Base-by-base conservation (phyloP, 2,888 invertebrate species). In the Plagodis dolabraria region DNA sequence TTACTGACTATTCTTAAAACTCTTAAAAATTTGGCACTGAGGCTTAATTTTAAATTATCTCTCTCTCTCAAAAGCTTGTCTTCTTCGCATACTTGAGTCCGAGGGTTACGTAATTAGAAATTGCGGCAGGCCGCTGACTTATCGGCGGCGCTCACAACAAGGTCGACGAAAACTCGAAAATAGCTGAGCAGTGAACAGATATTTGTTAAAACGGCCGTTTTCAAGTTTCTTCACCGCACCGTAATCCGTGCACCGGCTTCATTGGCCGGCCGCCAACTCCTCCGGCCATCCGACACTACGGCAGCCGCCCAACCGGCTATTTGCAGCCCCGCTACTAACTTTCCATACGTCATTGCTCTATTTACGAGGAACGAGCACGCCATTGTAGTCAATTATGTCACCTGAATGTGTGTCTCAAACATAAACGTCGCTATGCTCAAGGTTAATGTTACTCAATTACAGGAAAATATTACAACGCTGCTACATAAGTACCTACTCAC, bases 161-260 rank as follows among this genome's bases (percentile, higher is more conserved):
- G 92, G 92, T 91, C 92, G 86, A 65, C 76, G 73, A 74, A 79
- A 85, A 78, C 78, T 81, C 84, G 70, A 89, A 92, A 92, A 92
- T 92, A 92, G 84, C 85, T 70, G 74, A 80, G 80, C 80, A 79
- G 80, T 81, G 78, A 86, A 83, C 83, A 86, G 83, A 87, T 83
- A 89, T 91, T 88, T 77, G 87, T 89, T 87, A 89, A 91, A 91
- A 87, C 83, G 53, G 77, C 64, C 80, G 84, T 84, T 91, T 91
- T 88, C 83, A 83, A 87, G 85, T 85, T 87, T 80, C 76, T 74
- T 75, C 54, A 59, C 36, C 36, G 9, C 36, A 9, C 36, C 36
- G 36, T 9, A 9, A 1, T 9, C 40, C 46, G 80, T 79, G 76
- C 79, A 80, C 74, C 73, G 79, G 80, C 75, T 69, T 73, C 70